Conservation (phyloP, 2,797 vertebrate genomes). For the Vespertilio murinus region DNA sequence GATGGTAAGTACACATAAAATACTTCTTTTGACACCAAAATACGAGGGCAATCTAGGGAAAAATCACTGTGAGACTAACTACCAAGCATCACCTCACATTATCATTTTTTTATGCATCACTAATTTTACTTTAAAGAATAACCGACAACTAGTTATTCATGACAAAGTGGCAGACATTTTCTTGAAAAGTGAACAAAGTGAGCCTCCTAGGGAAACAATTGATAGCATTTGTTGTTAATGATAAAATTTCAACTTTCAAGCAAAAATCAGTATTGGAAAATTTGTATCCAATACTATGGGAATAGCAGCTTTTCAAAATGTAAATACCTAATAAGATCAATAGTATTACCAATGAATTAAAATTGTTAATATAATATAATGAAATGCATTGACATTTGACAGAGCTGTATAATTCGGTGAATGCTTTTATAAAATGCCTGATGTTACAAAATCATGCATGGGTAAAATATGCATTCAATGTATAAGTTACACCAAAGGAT, state of each 20-base stretch:
- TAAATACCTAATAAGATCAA: neutral
- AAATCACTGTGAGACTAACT: neutral
- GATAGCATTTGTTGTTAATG: neutral
- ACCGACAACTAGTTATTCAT: neutral
- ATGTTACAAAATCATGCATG: neutral
- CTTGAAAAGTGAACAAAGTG: slow-evolving; percentile 20
- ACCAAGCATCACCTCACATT: neutral
- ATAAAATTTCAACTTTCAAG: slow-evolving; percentile 26
- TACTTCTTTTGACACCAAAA: slow-evolving; percentile 16
- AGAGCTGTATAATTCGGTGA: neutral
- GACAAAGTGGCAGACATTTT: neutral
- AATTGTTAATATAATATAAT: neutral
- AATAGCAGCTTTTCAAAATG: neutral
- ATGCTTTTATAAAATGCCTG: slow-evolving; percentile 6
- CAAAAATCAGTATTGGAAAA: neutral
- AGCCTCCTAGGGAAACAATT: neutral
- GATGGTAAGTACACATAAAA: neutral
- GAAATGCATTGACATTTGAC: neutral
- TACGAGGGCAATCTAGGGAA: neutral
- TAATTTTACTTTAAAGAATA: slow-evolving; percentile 26
- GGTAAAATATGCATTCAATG: neutral
- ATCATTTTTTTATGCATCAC: neutral
- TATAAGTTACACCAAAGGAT: neutral
- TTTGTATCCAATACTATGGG: neutral
- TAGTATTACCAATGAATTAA: neutral